phyloP scores from a whole-genome alignment of 2,888 invertebrate genomes.

The Sericinus montela region DNA sequence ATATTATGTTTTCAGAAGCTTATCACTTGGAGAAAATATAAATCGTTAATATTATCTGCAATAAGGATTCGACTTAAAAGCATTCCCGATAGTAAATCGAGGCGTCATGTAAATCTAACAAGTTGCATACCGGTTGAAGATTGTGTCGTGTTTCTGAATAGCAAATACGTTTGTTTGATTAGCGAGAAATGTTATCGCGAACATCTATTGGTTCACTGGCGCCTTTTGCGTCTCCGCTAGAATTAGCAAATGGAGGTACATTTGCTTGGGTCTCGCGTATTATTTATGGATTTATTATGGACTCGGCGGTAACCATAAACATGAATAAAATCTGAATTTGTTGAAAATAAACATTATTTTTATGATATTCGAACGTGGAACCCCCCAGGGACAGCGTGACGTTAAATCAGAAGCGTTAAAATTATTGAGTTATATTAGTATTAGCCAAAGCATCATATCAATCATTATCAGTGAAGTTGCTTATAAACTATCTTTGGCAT shows the following conservation, averaged over 20 bases:
- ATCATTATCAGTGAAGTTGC: not conserved
- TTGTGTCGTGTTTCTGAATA: slow-evolving; percentile 2
- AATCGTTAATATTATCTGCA: not conserved
- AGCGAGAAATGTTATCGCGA: slow-evolving; percentile 7
- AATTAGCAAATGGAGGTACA: not conserved
- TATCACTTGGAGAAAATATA: too few species aligned
- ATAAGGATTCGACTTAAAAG: not conserved
- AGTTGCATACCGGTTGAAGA: not conserved
- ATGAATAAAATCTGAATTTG: too few species aligned
- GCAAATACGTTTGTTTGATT: slow-evolving; percentile 9
- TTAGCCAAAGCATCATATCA: not conserved
- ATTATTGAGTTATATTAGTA: slow-evolving; percentile 1
- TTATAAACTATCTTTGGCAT: not conserved
- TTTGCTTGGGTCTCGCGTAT: too few species aligned
- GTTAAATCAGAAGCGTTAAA: not conserved
- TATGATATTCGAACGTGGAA: too few species aligned
- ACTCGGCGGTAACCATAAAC: too few species aligned
- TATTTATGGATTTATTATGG: too few species aligned
- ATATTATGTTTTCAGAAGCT: too few species aligned
- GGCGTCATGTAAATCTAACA: slow-evolving; percentile 8
- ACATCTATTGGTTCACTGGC: not conserved
- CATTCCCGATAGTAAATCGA: not conserved
- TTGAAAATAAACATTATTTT: too few species aligned
- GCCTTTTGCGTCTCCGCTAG: not conserved
- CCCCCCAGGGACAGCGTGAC: too few species aligned